Evolutionary conservation across 2,888 invertebrate species (phyloP).

Genomic region (Argynnis bischoffii): DNA sequence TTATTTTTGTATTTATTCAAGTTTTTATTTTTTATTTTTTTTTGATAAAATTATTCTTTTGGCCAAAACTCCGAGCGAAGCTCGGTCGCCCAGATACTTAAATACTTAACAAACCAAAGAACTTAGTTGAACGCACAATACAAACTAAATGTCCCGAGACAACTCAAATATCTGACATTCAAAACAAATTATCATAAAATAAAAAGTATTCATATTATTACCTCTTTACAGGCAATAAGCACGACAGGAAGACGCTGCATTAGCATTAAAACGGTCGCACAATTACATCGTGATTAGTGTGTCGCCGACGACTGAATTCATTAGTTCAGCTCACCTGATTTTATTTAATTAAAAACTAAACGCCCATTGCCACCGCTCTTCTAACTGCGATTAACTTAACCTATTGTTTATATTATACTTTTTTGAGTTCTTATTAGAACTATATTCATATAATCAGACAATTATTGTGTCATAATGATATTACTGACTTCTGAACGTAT

Average conservation of each 20-base stretch:
- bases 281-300: constrained; percentile 76
- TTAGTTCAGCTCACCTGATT: constrained; percentile 82
- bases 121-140: background rate
- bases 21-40: too few species aligned
- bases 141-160: background rate
- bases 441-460: too few species aligned
- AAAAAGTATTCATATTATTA: constrained; percentile 7
- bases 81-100: too few species aligned
- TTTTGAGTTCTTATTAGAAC: background rate
- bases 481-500: too few species aligned
- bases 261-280: constrained; percentile 78
- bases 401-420: background rate
- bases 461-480: too few species aligned
- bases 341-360: constrained; percentile 72
- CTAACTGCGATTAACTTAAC: constrained; percentile 24
- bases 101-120: too few species aligned
- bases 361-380: constrained; percentile 15
- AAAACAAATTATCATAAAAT: constrained; percentile 6
- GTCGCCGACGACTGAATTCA: constrained; percentile 78
- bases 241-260: constrained; percentile 52
- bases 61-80: too few species aligned
- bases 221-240: constrained; percentile 14
- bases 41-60: too few species aligned
- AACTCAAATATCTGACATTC: background rate
- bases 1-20: too few species aligned